Conservation (phyloP, 2,888 invertebrate species). For the Lordiphosa andalusiaca region DNA sequence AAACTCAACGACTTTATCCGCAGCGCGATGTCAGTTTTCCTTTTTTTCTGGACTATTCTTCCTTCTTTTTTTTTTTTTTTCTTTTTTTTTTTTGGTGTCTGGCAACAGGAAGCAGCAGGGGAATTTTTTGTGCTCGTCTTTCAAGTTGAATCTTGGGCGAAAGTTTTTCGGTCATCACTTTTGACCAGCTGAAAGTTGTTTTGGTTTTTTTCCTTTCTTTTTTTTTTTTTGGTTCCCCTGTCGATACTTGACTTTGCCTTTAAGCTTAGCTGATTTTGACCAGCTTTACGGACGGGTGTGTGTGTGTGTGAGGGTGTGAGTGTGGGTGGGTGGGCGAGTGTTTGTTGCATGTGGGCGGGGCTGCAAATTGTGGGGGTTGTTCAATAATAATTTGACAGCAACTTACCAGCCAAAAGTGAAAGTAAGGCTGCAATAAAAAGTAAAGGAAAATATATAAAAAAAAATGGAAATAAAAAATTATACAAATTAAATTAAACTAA, state of each 20-base stretch:
- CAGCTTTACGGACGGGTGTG: slow-evolving; percentile 30
- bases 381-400: slow-evolving; percentile 57
- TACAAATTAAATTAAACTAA: slow-evolving; percentile 1
- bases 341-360: slow-evolving; percentile 46
- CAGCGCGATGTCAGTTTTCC: slow-evolving; percentile 65
- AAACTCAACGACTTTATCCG: slow-evolving; percentile 42
- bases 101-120: slow-evolving; percentile 30
- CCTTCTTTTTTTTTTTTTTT: not conserved
- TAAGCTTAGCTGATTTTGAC: slow-evolving; percentile 58
- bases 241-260: slow-evolving; percentile 54
- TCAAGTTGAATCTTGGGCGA: slow-evolving; percentile 54
- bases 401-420: slow-evolving; percentile 63
- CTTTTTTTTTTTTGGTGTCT: slow-evolving; percentile 22
- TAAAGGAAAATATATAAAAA: slow-evolving; percentile 14
- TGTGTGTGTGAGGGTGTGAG: slow-evolving; percentile 27
- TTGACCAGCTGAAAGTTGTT: slow-evolving; percentile 57
- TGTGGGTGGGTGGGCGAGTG: slow-evolving; percentile 24
- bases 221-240: slow-evolving; percentile 37
- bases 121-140: slow-evolving; percentile 54
- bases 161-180: slow-evolving; percentile 57
- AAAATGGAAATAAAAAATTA: slow-evolving; percentile 6
- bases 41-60: slow-evolving; percentile 31
- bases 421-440: slow-evolving; percentile 53
- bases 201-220: slow-evolving; percentile 34
- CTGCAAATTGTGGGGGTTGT: slow-evolving; percentile 65